Evolutionary conservation across 2,888 invertebrate species (phyloP).

Genomic region (Pteria penguin): DNA sequence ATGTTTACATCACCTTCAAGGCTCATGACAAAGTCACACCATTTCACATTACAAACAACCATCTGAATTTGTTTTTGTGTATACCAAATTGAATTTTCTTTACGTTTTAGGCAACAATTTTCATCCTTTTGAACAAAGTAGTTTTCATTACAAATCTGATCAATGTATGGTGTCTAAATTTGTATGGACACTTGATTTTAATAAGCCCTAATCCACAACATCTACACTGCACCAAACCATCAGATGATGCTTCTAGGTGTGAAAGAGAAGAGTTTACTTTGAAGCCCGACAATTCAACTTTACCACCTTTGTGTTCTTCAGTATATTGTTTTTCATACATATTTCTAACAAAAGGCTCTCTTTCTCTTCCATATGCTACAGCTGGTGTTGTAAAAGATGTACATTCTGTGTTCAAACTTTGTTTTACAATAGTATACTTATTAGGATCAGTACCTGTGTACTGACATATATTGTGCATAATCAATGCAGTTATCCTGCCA

Average conservation of each 20-base stretch:
- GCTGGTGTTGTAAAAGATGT: background rate
- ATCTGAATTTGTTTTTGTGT: slow-evolving; percentile 18
- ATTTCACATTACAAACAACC: background rate
- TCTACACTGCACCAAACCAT: slow-evolving; percentile 11
- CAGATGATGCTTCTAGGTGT: slow-evolving; percentile 18
- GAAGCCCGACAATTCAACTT: background rate
- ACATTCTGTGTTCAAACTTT: slow-evolving; percentile 5
- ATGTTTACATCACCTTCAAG: background rate
- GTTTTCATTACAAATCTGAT: slow-evolving; percentile 19
- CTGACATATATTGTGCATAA: slow-evolving; percentile 2
- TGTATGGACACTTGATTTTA: slow-evolving; percentile 9
- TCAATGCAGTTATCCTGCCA: slow-evolving; percentile 12
- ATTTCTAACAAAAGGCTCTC: slow-evolving; percentile 7
- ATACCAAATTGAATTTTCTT: slow-evolving; percentile 16
- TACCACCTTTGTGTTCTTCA: slow-evolving; percentile 9
- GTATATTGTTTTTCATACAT: slow-evolving; percentile 7
- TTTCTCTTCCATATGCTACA: background rate
- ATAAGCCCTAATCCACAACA: slow-evolving; percentile 8
- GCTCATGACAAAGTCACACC: background rate
- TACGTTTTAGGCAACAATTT: background rate
- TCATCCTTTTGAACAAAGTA: slow-evolving; percentile 5
- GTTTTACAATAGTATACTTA: slow-evolving; percentile 15
- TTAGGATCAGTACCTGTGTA: slow-evolving; percentile 16
- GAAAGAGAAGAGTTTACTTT: background rate
- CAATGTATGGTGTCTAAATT: slow-evolving; percentile 12